Percentiles rank a stretch among this genome's conserved stretches.
Conservation (phyloP, 2,113 vertebrate genomes). For the Physeter macrocephalus region DNA sequence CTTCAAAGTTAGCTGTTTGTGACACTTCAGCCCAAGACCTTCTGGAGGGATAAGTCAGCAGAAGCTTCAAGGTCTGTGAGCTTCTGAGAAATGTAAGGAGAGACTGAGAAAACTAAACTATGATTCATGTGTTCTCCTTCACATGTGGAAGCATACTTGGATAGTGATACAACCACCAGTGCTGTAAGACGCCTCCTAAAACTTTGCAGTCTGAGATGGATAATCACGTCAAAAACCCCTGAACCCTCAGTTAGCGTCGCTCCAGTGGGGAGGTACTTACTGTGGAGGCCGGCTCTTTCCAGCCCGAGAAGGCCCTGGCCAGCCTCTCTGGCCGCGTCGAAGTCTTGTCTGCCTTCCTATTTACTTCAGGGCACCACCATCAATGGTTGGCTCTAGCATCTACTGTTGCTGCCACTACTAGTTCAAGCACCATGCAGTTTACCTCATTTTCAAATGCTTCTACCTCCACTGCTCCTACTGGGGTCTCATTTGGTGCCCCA, state of each 20-base stretch:
- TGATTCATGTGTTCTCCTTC: not conserved
- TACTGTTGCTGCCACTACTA: no score
- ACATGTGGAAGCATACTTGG: not conserved
- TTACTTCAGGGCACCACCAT: no score
- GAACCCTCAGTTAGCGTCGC: not conserved
- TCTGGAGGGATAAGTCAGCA: not conserved
- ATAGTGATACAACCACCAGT: fast-evolving
- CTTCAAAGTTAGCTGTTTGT: not conserved
- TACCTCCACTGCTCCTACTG: no score
- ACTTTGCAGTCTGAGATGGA: not conserved
- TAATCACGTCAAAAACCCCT: not conserved
- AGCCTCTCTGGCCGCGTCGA: fast-evolving
- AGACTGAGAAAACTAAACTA: not conserved
- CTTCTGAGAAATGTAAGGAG: not conserved
- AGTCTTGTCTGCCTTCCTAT: no score
- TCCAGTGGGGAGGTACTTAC: no score
- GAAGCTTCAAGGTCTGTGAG: not conserved
- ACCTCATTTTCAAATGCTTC: no score
- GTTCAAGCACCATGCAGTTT: no score
- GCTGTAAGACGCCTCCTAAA: not conserved
- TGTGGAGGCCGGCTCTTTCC: no score
- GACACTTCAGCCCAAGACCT: not conserved
- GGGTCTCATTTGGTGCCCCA: not conserved
- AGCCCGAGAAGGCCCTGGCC: no score
- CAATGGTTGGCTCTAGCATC: no score